These are phyloP conservation scores for Coturnix japonica DNA, from an alignment of 2,113 vertebrate species.

Conservation along the genomic window DNA sequence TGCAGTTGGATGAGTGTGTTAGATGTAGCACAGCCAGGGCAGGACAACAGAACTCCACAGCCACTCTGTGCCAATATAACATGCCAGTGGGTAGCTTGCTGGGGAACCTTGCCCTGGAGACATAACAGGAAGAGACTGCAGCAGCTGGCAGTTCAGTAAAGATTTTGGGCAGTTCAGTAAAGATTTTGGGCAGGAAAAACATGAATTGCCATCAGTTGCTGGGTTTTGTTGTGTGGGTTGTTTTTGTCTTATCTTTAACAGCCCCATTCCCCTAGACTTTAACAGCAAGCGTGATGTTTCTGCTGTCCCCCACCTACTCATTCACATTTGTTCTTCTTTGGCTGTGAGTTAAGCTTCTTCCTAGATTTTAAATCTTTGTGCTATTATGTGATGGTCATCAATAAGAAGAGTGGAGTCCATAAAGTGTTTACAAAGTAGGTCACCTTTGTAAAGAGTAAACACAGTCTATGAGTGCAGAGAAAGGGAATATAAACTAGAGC, in stretches of 20 bases:
- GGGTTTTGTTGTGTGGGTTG: too few species aligned
- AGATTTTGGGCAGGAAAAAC: neutral
- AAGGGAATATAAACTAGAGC: neutral
- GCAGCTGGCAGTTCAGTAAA: neutral
- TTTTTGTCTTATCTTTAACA: neutral
- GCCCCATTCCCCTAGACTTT: neutral
- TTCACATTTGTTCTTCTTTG: neutral
- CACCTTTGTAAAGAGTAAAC: neutral
- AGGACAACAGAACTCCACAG: neutral
- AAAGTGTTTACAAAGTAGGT: neutral
- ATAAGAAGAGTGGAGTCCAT: neutral
- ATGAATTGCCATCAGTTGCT: neutral
- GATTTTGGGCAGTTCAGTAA: neutral
- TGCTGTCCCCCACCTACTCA: neutral
- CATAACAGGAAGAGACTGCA: neutral
- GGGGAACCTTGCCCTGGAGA: neutral
- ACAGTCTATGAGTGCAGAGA: neutral
- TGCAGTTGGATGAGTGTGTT: neutral
- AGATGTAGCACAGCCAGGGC: neutral
- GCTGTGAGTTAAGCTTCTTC: neutral
- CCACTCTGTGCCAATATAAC: neutral
- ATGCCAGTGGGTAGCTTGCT: neutral
- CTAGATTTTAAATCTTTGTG: neutral
- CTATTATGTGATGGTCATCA: neutral
- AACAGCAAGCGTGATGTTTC: neutral